Evolutionary conservation across 2,113 vertebrate species (phyloP), one percentile per base, ranked within the genome.

Genomic region (Salminus brasiliensis): DNA sequence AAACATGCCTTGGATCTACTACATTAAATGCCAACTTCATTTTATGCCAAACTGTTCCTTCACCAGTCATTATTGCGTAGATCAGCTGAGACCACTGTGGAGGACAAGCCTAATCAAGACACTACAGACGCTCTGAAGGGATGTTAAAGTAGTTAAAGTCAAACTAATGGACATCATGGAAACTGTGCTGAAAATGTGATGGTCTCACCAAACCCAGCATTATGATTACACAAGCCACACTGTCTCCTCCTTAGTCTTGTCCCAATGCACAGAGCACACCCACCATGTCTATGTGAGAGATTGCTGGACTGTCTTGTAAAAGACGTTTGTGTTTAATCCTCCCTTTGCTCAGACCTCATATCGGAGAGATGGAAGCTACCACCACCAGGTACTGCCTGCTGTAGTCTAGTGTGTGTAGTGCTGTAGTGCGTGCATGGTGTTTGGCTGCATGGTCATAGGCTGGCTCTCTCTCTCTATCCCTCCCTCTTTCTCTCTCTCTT

Each of bases 351-450:
- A 94, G 93, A 92, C 91, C 0, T 93, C 93, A 29, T 94, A 93
- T 84, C 90, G 93, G 81, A 91, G 92, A 81, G 93, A 93, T 57
- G 92, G 90, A 84, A 93, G 93, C 88, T 93, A 92, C 85, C 92
- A 93, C 82, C 93, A 93, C 84, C 93, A 94, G 93, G 93, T 94
- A 93, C 84, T 83, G 57, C 72, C 65, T 39, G 23, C 43, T 75
- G 66, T 43, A 16, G 53, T 71, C 53, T 36, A 13, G 25, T 30
- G 29, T 29, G 55, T 81, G 80, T n/a, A n/a, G n/a, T n/a, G n/a
- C n/a, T 71, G 67, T 36, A 13, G 25, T 30, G 29, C n/a, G 55
- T 81, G 80, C 68, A 73, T 80, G 80, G 29, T 73, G 67, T 34
- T 74, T 57, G 23, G 32, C 69, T 72, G 72, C 80, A 66, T 78